Percentiles rank a stretch among this genome's conserved stretches.
Conservation (phyloP, 2,113 vertebrate species). For the Dendropsophus ebraccatus region DNA sequence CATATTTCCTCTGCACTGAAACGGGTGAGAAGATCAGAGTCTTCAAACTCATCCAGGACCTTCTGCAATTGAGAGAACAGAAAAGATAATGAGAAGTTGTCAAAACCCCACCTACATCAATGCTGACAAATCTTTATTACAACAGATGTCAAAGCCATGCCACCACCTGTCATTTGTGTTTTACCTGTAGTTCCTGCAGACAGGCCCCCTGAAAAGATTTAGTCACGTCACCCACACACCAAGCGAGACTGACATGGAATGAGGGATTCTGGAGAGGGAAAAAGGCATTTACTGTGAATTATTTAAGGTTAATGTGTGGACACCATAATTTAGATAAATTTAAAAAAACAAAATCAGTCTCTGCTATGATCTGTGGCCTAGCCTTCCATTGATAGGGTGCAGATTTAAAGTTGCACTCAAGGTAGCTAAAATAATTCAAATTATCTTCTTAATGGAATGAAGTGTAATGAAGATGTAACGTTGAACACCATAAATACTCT, state of each 20-base stretch:
- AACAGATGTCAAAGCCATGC: background rate
- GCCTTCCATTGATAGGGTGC: too few relatives aligned
- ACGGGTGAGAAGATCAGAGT: constrained; percentile 73
- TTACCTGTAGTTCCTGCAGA: constrained; percentile 85
- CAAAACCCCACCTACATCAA: background rate
- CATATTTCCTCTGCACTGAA: constrained; percentile 77
- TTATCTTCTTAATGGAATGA: too few relatives aligned
- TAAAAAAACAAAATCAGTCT: too few relatives aligned
- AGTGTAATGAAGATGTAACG: too few relatives aligned
- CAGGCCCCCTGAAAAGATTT: constrained; percentile 72
- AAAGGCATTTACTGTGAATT: background rate
- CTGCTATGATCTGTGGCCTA: too few relatives aligned
- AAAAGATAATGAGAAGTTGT: background rate
- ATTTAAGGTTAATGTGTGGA: too few relatives aligned
- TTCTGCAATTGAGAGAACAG: constrained; percentile 68
- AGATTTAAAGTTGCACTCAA: too few relatives aligned
- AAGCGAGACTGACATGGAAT: constrained; percentile 93
- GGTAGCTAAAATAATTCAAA: too few relatives aligned
- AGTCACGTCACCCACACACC: constrained; percentile 85
- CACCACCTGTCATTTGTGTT: background rate
- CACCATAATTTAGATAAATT: too few relatives aligned
- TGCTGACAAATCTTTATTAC: background rate
- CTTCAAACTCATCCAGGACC: constrained; percentile 82
- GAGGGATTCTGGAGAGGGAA: constrained; percentile 81
- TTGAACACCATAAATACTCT: too few relatives aligned